Conservation (phyloP, 2,888 invertebrate species). For the Drosophila ustulata region DNA sequence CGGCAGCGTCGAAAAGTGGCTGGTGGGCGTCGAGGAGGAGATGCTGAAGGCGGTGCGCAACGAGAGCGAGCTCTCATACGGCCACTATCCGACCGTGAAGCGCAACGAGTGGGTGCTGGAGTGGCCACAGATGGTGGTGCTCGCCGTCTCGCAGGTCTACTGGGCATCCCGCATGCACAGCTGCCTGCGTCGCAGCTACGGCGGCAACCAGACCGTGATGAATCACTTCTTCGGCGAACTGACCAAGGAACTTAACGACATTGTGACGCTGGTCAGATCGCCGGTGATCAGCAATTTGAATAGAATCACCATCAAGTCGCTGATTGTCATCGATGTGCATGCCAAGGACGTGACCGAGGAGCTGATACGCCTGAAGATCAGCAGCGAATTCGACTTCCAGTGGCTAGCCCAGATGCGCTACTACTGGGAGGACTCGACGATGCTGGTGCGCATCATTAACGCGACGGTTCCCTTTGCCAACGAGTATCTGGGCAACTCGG, state of each 20-base stretch:
- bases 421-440: constrained; percentile 88
- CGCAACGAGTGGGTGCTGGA: constrained; percentile 87
- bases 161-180: constrained; percentile 89
- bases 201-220: constrained; percentile 83
- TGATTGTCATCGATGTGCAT: constrained; percentile 90
- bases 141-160: constrained; percentile 87
- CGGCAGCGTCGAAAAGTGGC: constrained; percentile 89
- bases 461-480: constrained; percentile 89
- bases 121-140: constrained; percentile 89
- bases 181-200: constrained; percentile 85
- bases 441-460: constrained; percentile 88
- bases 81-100: constrained; percentile 82
- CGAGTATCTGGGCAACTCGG: constrained; percentile 90
- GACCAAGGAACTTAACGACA: constrained; percentile 86
- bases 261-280: constrained; percentile 87
- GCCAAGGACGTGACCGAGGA: constrained; percentile 89
- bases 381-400: constrained; percentile 88
- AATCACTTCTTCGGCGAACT: constrained; percentile 85
- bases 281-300: constrained; percentile 86
- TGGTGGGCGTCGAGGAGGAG: constrained; percentile 87
- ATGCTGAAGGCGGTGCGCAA: constrained; percentile 87
- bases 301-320: constrained; percentile 88
- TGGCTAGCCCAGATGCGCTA: constrained; percentile 91
- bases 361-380: constrained; percentile 86
- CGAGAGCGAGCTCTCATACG: constrained; percentile 85